These are phyloP conservation scores for Coptodon bakossiorum DNA, from an alignment of 2,113 vertebrate species.

Conservation along the genomic window DNA sequence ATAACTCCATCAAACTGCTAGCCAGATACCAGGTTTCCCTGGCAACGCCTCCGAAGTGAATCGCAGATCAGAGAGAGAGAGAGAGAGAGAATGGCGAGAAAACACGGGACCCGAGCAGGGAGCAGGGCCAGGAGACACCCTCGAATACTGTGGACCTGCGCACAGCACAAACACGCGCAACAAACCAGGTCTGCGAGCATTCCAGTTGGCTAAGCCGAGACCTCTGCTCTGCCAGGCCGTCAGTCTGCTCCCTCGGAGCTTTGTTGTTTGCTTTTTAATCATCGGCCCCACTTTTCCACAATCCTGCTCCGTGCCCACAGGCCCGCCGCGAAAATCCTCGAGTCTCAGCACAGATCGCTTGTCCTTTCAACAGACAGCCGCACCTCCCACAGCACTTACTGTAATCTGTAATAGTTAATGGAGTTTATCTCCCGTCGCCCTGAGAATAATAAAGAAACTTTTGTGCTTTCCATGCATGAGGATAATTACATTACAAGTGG, in stretches of 20 bases:
- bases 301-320: neutral
- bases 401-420: conserved; percentile 48
- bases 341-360: neutral
- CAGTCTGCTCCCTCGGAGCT: conserved; percentile 13
- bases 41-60: conserved; percentile 80
- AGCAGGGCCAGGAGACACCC: neutral
- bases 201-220: conserved; percentile 20
- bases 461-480: conserved; percentile 17
- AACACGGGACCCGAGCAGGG: conserved; percentile 16
- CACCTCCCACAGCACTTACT: conserved; percentile 12
- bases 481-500: conserved; percentile 33
- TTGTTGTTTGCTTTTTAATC: conserved; percentile 47
- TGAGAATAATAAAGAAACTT: conserved; percentile 41
- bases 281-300: neutral
- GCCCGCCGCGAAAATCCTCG: neutral
- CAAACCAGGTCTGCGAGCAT: neutral
- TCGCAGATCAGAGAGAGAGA: conserved; percentile 52
- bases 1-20: conserved; percentile 94
- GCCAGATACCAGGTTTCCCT: conserved; percentile 95
- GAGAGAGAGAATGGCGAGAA: conserved; percentile 20
- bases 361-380: neutral
- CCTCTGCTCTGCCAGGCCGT: conserved; percentile 5
- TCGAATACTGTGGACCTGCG: conserved; percentile 4
- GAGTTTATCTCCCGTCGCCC: conserved; percentile 42
- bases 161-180: neutral